Conservation (phyloP, 2,888 invertebrate genomes). For the Andrena trimmerana region DNA sequence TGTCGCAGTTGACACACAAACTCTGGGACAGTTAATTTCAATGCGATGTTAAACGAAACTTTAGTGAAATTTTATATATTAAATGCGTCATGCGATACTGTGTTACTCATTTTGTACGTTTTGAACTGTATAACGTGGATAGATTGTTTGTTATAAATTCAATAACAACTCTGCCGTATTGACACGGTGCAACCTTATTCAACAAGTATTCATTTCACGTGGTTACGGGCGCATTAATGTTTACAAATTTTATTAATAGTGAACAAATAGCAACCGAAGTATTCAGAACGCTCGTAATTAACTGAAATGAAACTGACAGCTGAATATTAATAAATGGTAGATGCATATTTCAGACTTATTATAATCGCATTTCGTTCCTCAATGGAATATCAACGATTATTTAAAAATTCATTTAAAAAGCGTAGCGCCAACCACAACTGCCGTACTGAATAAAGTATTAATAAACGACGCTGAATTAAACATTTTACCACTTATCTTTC, state of each 20-base stretch:
- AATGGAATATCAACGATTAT: too few relatives aligned
- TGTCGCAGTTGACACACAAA: not conserved
- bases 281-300: not conserved
- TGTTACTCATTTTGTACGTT: too few relatives aligned
- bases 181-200: not conserved
- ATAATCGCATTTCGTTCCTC: not conserved
- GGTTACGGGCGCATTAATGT: not conserved
- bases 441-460: too few relatives aligned
- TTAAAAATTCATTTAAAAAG: too few relatives aligned
- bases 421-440: too few relatives aligned
- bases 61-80: not conserved
- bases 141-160: not conserved
- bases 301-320: not conserved
- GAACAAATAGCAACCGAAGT: not conserved
- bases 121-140: not conserved
- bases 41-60: not conserved
- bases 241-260: not conserved
- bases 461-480: too few relatives aligned
- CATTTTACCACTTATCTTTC: too few relatives aligned
- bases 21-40: not conserved
- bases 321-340: not conserved
- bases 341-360: not conserved
- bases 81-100: not conserved
- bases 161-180: not conserved
- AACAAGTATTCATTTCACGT: not conserved